Percentiles rank a stretch among this genome's conserved stretches.
Conservation (phyloP, 2,113 vertebrate genomes). For the Labeo rohita region DNA sequence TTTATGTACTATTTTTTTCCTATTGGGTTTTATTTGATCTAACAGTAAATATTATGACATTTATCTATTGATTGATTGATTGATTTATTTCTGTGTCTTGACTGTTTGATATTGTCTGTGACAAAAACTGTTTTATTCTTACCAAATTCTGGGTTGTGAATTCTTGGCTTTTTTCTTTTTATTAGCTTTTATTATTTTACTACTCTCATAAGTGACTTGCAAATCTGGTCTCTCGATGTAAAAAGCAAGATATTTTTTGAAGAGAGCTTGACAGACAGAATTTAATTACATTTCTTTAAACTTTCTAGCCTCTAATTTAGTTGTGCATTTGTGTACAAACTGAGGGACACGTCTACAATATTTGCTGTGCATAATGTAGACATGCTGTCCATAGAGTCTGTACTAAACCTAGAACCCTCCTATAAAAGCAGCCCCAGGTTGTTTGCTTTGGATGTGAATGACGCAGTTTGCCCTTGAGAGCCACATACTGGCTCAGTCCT, state of each 20-base stretch:
- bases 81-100: neutral
- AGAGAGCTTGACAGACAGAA: no score
- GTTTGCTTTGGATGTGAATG: conserved; percentile 26
- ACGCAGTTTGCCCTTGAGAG: conserved; percentile 26
- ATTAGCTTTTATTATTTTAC: neutral
- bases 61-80: no score
- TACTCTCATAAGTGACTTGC: neutral
- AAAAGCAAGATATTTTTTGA: no score
- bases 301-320: no score
- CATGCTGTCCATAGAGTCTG: neutral
- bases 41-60: no score
- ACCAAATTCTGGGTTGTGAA: neutral
- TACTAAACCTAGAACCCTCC: neutral
- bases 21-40: no score
- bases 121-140: neutral
- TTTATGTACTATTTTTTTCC: no score
- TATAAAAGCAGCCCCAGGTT: neutral
- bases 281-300: no score
- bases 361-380: neutral
- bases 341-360: neutral
- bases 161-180: neutral
- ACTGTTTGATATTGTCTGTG: neutral
- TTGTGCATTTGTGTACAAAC: no score
- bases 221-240: neutral
- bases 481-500: neutral